Evolutionary conservation across 2,113 vertebrate species (phyloP), one percentile per base, ranked within the genome.

Genomic region (Athene cunicularia): DNA sequence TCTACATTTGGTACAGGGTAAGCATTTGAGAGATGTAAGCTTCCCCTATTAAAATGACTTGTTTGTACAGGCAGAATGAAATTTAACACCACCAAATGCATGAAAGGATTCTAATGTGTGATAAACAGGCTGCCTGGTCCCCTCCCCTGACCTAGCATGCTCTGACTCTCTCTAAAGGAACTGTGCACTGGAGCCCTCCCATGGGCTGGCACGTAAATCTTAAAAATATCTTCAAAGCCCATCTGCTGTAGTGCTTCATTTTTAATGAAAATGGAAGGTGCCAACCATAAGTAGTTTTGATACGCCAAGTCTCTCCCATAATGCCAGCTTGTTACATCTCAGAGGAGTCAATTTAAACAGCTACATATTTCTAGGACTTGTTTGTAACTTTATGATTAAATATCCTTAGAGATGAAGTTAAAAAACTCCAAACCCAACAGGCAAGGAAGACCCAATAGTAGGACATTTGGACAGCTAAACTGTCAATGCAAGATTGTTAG

Each of bases 201-300:
- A 70, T 93, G 92, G 92, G 96, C 95, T 97, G 97, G 77, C 84
- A 97, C 28, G 37, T 96, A 96, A 96, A 97, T 97, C 97, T 98
- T 98, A 95, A 97, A 97, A 97, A 97, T 94, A 97, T 96, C 96
- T 98, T 97, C 14, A 63, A 96, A 98, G 96, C 37, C 92, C 92
- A 97, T 98, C 96, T 98, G 97, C 91, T 96, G 26, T n/a, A 81
- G 70, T 93, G 45, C 75, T 98, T 97, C 93, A 97, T 97, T 98
- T 98, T 97, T 97, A 97, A 98, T 98, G 93, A 94, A 98, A 98
- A 96, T 85, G 71, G 82, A 97, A 97, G 93, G 55, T 96, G 88
- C 67, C 77, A 95, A 35, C 83, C 88, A 71, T 75, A 63, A 96
- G 94, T 64, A 90, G 81, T 85, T 97, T 35, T 70, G 90, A 90